These are phyloP conservation scores for Epinotia demarniana DNA, from an alignment of 2,888 invertebrate genomes.

Conservation along the genomic window DNA sequence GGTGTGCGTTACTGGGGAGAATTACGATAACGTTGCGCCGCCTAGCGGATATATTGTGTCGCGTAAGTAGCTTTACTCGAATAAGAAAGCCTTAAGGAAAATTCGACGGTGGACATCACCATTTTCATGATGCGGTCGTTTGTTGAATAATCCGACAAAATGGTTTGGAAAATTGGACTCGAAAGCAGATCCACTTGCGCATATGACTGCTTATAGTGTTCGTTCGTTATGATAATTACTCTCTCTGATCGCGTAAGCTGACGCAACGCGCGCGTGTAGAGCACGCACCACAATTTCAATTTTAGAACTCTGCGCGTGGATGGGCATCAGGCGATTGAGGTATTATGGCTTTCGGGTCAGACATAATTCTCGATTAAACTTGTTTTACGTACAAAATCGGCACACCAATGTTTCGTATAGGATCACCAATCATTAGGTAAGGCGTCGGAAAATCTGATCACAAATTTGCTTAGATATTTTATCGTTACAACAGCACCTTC, in stretches of 20 bases:
- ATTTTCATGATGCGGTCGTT: neutral
- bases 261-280: constrained; percentile 27
- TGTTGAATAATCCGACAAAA: neutral
- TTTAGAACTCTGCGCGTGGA: constrained; percentile 27
- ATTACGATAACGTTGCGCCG: no score
- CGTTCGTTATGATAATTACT: constrained; percentile 34
- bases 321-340: constrained; percentile 15
- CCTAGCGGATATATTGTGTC: no score
- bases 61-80: no score
- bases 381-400: neutral
- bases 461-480: no score
- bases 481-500: no score
- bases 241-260: constrained; percentile 40
- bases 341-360: constrained; percentile 2
- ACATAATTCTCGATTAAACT: constrained; percentile 1
- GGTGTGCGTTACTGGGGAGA: no score
- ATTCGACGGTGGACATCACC: neutral
- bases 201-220: neutral
- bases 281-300: constrained; percentile 31
- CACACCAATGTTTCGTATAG: neutral
- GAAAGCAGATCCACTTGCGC: neutral
- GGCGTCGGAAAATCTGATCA: no score
- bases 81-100: no score
- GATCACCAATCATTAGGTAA: no score
- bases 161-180: neutral